Conservation (phyloP, 2,888 invertebrate genomes). For the Epinotia ramella region DNA sequence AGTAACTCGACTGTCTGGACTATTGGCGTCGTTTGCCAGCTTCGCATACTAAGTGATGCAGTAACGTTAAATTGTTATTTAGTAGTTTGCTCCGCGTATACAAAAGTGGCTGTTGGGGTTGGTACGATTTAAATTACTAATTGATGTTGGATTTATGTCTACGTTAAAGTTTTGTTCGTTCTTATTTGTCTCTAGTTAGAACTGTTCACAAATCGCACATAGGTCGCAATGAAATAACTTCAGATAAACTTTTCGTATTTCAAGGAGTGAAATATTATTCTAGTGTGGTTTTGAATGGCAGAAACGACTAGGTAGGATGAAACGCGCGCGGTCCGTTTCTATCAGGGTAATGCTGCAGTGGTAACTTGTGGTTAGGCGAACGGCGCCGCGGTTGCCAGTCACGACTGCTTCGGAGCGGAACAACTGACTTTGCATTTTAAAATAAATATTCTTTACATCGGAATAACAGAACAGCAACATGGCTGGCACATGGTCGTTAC, state of each 20-base stretch:
- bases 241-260: background rate
- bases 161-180: constrained; percentile 1
- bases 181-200: constrained; percentile 3
- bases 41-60: constrained; percentile 38
- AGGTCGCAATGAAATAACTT: background rate
- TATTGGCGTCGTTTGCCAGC: constrained; percentile 24
- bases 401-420: constrained; percentile 31
- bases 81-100: constrained; percentile 16
- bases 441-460: constrained; percentile 1
- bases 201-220: background rate
- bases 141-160: constrained; percentile 20
- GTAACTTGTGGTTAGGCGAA: constrained; percentile 56
- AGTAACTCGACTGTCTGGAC: constrained; percentile 28
- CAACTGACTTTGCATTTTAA: constrained; percentile 13
- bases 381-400: constrained; percentile 33
- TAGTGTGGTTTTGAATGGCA: constrained; percentile 48
- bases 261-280: constrained; percentile 4
- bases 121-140: constrained; percentile 23
- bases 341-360: constrained; percentile 64
- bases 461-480: background rate
- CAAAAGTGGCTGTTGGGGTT: constrained; percentile 13
- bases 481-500: background rate
- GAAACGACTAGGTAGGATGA: constrained; percentile 26
- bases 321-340: constrained; percentile 59
- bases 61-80: constrained; percentile 33